Percentiles rank a stretch among this genome's conserved stretches.
Conservation (phyloP, 2,113 vertebrate genomes). For the Ciconia boyciana region DNA sequence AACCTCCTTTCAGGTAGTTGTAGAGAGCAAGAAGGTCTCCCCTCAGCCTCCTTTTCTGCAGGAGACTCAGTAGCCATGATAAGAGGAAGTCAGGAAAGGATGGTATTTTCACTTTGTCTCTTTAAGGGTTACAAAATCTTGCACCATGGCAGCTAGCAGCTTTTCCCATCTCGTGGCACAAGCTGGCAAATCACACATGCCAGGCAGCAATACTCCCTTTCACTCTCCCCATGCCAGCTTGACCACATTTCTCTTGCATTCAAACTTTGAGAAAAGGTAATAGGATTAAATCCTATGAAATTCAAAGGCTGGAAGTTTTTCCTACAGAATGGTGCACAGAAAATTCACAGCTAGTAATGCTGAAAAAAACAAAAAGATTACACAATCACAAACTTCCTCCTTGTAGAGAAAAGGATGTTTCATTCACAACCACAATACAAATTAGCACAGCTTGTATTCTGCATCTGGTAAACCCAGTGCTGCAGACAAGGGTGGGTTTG, state of each 20-base stretch:
- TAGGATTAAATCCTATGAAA: background rate
- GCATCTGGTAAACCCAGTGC: background rate
- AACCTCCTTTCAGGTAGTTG: no score
- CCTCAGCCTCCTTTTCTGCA: no score
- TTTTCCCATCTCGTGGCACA: background rate
- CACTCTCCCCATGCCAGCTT: background rate
- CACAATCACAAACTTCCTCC: background rate
- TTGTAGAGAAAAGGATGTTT: background rate
- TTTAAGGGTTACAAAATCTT: background rate
- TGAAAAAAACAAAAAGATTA: background rate
- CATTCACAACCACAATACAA: background rate
- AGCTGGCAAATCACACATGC: background rate
- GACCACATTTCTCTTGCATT: background rate
- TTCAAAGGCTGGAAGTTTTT: background rate
- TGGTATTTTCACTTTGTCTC: background rate
- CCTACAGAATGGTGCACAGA: background rate
- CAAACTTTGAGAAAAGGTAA: background rate
- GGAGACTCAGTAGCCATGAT: rapidly evolving
- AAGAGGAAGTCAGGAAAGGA: background rate
- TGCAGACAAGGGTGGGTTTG: background rate
- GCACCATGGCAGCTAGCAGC: background rate
- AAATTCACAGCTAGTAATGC: background rate
- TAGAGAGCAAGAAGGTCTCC: no score
- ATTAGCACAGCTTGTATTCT: background rate
- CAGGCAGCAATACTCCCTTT: background rate